Evolutionary conservation across 2,113 vertebrate species (phyloP), one percentile per base, ranked within the genome.

Genomic region (Dolichallabes microphthalmus): DNA sequence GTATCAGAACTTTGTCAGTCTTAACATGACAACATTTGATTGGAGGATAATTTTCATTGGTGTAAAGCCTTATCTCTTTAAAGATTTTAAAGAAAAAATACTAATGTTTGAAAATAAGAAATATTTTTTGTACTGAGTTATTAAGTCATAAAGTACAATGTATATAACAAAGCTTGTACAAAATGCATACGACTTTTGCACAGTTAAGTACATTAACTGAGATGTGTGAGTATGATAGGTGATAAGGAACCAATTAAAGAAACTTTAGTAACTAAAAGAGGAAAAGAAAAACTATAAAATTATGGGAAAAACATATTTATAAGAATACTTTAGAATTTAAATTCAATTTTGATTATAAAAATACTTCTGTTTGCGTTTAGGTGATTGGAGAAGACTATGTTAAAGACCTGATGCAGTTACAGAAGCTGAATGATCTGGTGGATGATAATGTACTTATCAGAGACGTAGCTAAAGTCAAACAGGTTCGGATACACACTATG

Each of bases 371-470:
- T 30, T 82, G 57, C 82, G 60, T 88, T 19, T 88, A 99, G 98
- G 97, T 95, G 92, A 98, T 99, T 0, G 98, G 98, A 8, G 97
- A 98, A 84, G 96, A 96, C 14, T 99, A 97, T 0, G 95, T 98
- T 87, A 96, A 96, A 83, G 97, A 99, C 85, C 93, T 99, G 86
- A 95, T 94, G 89, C 96, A 96, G 93, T 93, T 99, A 74, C 89
- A 78, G 0, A 96, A 95, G 90, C 94, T 99, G 5, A 95, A 95
- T 0, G 87, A 92, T 75, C 95, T 96, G 19, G 94, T 96, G 78
- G 92, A 96, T 0, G 92, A 97, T 0, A 94, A 93, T 0, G 11
- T 93, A 58, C 97, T 99, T 91, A 96, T 99, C 88, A 91, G 96
- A 0, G 96, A 98, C 66, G 87, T 99, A 0, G 89, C 96, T 61